These are phyloP conservation scores for Enteromius trimaculatus DNA, from an alignment of 2,797 vertebrate genomes.

Conservation along the genomic window DNA sequence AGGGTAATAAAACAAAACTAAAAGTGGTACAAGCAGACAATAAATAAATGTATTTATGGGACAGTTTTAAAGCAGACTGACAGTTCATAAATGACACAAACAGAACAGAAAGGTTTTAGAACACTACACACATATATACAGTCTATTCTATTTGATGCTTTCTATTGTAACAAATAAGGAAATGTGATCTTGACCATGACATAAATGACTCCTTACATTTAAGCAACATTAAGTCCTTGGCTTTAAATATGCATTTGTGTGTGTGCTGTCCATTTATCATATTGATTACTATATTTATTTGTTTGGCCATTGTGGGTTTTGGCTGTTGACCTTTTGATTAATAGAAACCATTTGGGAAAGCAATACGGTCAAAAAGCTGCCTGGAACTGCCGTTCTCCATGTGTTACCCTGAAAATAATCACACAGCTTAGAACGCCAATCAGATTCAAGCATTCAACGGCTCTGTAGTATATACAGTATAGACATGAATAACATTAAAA, in stretches of 20 bases:
- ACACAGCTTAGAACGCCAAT: too few relatives aligned
- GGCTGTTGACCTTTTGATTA: too few relatives aligned
- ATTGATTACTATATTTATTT: too few relatives aligned
- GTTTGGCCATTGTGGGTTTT: too few relatives aligned
- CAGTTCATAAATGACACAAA: background rate
- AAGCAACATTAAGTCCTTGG: background rate
- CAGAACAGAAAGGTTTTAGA: background rate
- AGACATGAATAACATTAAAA: background rate
- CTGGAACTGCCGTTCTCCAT: too few relatives aligned
- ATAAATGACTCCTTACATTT: background rate
- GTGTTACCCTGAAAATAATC: too few relatives aligned
- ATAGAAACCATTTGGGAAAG: too few relatives aligned
- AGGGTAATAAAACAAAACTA: background rate
- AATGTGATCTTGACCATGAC: background rate
- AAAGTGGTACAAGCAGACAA: background rate
- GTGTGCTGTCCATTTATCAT: too few relatives aligned
- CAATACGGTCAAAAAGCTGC: too few relatives aligned
- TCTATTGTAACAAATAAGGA: background rate
- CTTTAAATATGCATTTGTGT: background rate
- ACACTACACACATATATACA: background rate
- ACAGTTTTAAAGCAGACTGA: conserved; percentile 9
- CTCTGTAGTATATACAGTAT: too few relatives aligned
- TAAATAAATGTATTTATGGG: background rate
- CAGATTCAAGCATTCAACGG: too few relatives aligned
- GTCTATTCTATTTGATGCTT: background rate